These are phyloP conservation scores for Chiloscyllium plagiosum DNA, from an alignment of 2,113 vertebrate genomes.

Conservation along the genomic window DNA sequence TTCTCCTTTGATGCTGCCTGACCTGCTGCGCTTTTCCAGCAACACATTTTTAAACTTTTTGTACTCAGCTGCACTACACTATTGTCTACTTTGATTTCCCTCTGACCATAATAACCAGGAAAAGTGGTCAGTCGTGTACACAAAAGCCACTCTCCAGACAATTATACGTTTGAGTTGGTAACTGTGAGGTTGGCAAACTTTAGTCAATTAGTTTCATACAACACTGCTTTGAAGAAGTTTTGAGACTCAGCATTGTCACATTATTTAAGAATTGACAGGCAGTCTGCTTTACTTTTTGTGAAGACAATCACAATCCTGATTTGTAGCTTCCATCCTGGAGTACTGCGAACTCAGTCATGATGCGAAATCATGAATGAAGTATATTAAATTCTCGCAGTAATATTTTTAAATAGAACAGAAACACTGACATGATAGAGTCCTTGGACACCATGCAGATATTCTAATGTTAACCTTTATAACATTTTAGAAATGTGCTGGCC, in stretches of 20 bases:
- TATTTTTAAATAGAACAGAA: neutral
- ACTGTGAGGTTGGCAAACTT: neutral
- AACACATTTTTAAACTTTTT: too few relatives aligned
- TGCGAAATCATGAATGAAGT: neutral
- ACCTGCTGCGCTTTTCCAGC: too few relatives aligned
- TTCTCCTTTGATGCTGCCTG: too few relatives aligned
- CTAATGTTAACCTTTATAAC: neutral
- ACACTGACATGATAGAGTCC: neutral
- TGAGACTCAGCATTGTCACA: neutral
- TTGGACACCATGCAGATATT: neutral
- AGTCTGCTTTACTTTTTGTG: neutral
- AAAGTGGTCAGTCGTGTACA: neutral
- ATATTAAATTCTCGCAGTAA: neutral
- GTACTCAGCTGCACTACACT: neutral
- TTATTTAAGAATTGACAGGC: neutral
- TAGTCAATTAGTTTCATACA: neutral
- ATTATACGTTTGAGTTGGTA: neutral
- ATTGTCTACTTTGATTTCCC: neutral
- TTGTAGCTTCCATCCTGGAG: neutral
- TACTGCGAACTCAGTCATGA: neutral
- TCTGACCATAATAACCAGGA: neutral
- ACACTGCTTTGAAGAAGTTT: neutral
- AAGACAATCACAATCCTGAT: neutral
- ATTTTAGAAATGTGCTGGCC: neutral
- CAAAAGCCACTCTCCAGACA: neutral